Conservation (phyloP, 2,888 invertebrate genomes). For the Erynnis tages region DNA sequence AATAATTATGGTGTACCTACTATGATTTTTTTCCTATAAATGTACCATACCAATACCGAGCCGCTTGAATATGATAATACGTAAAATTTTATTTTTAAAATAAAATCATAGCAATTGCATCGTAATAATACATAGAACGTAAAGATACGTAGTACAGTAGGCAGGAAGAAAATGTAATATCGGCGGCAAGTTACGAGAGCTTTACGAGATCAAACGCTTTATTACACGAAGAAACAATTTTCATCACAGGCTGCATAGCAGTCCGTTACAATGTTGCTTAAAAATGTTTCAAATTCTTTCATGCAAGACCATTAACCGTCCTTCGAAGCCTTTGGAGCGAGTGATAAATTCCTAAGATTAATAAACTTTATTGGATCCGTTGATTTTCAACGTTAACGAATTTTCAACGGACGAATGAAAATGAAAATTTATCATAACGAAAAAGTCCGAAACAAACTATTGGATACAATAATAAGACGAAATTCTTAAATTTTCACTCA, state of each 20-base stretch:
- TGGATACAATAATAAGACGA: background rate
- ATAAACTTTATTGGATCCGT: constrained; percentile 11
- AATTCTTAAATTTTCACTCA: constrained; percentile 2
- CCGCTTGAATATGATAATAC: too few relatives aligned
- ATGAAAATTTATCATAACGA: background rate
- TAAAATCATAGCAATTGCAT: background rate
- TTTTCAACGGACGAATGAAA: background rate
- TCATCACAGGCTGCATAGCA: constrained; percentile 28
- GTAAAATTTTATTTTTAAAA: background rate
- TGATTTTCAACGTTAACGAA: background rate
- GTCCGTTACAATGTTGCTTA: constrained; percentile 27
- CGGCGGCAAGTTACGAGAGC: constrained; percentile 29
- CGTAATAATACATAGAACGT: background rate
- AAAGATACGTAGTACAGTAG: constrained; percentile 18
- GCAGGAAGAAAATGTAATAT: constrained; percentile 33
- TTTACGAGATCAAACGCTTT: constrained; percentile 32
- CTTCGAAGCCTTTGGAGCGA: background rate
- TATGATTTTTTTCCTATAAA: too few relatives aligned
- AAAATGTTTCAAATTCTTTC: constrained; percentile 24
- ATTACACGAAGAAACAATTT: constrained; percentile 28
- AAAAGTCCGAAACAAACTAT: background rate
- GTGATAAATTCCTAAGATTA: constrained; percentile 11
- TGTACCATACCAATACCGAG: too few relatives aligned
- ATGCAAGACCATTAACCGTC: constrained; percentile 21
- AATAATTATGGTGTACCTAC: background rate